Conservation (phyloP, 2,888 invertebrate species). For the Sthenelais limicola region DNA sequence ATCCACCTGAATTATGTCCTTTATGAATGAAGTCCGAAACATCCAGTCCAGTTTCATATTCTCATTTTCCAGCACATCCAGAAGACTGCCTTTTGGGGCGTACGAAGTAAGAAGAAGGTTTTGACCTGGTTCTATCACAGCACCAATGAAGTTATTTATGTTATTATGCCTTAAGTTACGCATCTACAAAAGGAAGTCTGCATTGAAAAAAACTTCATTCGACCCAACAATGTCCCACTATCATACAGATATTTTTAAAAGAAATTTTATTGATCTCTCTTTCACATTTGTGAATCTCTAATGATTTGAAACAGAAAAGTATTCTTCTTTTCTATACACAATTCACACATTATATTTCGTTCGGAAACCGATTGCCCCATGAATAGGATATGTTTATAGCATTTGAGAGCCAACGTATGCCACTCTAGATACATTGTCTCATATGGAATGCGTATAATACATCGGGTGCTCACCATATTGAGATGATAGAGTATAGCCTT, state of each 20-base stretch:
- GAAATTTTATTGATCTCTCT: too few relatives aligned
- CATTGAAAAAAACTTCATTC: not conserved
- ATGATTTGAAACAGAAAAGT: too few relatives aligned
- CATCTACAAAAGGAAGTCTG: slow-evolving; percentile 46
- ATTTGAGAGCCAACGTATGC: too few relatives aligned
- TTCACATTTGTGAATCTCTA: too few relatives aligned
- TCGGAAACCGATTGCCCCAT: too few relatives aligned
- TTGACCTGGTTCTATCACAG: slow-evolving; percentile 51
- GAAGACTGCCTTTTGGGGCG: slow-evolving; percentile 60
- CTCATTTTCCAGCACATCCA: slow-evolving; percentile 61
- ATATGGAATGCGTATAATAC: too few relatives aligned
- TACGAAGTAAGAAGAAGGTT: slow-evolving; percentile 48
- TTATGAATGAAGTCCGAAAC: slow-evolving; percentile 58
- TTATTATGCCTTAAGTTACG: slow-evolving; percentile 47
- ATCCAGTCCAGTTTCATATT: slow-evolving; percentile 60
- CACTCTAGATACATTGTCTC: too few relatives aligned
- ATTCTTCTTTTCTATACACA: too few relatives aligned
- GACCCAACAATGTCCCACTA: not conserved
- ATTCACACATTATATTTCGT: too few relatives aligned
- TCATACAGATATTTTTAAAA: too few relatives aligned
- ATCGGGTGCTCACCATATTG: slow-evolving; percentile 50
- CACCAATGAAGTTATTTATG: slow-evolving; percentile 53
- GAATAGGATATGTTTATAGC: too few relatives aligned
- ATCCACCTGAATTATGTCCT: slow-evolving; percentile 53
- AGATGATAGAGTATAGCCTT: slow-evolving; percentile 48